Percentiles rank a stretch among this genome's conserved stretches.
These are phyloP conservation scores for Polypedilum pembai DNA, from an alignment of 1,140 invertebrate species.

Conservation along the genomic window DNA sequence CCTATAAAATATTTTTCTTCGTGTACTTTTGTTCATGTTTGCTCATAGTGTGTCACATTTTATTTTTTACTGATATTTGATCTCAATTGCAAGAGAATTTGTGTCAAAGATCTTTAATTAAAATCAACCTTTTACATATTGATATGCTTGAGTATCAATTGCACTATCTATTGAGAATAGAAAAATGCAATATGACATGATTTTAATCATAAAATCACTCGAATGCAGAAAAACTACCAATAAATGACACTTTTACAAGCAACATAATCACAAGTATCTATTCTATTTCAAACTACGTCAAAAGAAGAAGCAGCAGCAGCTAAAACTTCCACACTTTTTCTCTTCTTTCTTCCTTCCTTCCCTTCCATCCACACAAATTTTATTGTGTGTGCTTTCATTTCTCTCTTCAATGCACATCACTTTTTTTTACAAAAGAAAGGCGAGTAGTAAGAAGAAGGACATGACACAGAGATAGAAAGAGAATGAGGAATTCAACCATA, in stretches of 20 bases:
- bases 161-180: too few species aligned
- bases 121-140: too few species aligned
- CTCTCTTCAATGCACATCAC: not conserved
- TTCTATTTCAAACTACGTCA: not conserved
- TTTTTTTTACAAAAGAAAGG: not conserved
- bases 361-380: not conserved
- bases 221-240: not conserved
- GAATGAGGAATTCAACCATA: conserved; percentile 25
- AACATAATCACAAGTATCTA: not conserved
- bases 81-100: too few species aligned
- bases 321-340: not conserved
- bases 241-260: conserved; percentile 18
- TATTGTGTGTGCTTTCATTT: too few species aligned
- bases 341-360: not conserved
- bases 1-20: too few species aligned
- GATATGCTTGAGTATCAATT: too few species aligned
- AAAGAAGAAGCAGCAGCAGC: not conserved
- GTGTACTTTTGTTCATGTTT: too few species aligned
- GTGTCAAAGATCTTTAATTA: too few species aligned
- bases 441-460: not conserved
- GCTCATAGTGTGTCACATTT: too few species aligned
- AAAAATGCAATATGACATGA: too few species aligned
- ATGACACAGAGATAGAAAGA: not conserved
- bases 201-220: too few species aligned
- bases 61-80: too few species aligned